These are phyloP conservation scores for Pseudomyrmex sp. DNA, from an alignment of 1,140 invertebrate species.

Conservation along the genomic window DNA sequence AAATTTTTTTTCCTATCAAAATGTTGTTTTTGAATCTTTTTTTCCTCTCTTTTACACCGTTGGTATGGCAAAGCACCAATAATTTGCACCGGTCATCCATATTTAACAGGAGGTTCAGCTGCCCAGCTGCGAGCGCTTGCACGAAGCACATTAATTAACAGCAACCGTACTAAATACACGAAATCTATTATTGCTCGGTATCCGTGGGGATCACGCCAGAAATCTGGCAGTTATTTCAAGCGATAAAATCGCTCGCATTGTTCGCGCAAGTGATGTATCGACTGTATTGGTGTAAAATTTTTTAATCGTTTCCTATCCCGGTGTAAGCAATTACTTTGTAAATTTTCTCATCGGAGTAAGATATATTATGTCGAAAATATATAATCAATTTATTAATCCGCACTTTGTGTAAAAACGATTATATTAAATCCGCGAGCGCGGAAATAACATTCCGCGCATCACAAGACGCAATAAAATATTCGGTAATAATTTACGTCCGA, in stretches of 20 bases:
- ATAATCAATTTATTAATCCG: no score
- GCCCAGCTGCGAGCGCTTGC: neutral
- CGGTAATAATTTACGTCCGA: no score
- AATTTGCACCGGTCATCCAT: conserved; percentile 23
- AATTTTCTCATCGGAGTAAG: neutral
- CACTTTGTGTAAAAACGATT: no score
- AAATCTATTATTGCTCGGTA: conserved; percentile 22
- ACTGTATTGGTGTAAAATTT: neutral
- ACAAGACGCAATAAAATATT: no score
- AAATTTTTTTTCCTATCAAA: neutral
- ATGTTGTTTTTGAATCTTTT: neutral
- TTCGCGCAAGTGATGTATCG: neutral
- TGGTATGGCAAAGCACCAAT: neutral
- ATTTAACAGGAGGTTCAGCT: conserved; percentile 32
- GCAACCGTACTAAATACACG: conserved; percentile 16
- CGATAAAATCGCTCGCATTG: neutral
- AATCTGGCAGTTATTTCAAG: conserved; percentile 32
- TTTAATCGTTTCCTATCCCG: neutral
- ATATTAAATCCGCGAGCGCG: no score
- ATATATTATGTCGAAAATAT: no score
- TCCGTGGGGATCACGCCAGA: neutral
- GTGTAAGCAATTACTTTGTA: neutral
- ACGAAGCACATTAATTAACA: conserved; percentile 51
- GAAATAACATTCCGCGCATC: no score
- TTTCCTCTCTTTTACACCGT: neutral